Base-by-base conservation (phyloP, 2,797 vertebrate genomes). In the Urosaurus nigricauda region DNA sequence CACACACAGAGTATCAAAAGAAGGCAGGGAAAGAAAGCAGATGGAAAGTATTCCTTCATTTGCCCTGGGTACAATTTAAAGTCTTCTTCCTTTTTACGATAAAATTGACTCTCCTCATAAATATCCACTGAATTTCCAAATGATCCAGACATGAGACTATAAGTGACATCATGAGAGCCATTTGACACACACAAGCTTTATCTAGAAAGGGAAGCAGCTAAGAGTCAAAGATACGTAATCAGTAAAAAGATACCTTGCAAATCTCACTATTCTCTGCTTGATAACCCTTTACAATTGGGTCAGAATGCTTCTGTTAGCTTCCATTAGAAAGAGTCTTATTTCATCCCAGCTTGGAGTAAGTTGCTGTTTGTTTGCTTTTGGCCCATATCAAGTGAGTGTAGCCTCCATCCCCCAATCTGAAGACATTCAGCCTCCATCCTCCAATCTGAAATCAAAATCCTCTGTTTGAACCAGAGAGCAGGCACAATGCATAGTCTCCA, bases 51-150 rank as follows among this genome's bases (percentile, higher is more conserved):
- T 74, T 91, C 77, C 37, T 53, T 58, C 53, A 43, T 24, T 29
- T n/a, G 21, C 17, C 84, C 70, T 83, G 74, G 77, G 43, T 13
- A 56, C 5, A 68, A 43, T 60, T 87, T 40, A 79, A 85, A 78
- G 51, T 88, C 79, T 79, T 79, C 29, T 56, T 13, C 90, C 79
- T 82, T 56, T 26, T 68, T 16, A 32, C 12, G 84, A 88, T 79
- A 89, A 75, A 58, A 88, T 26, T 84, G 85, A 58, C 63, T 85
- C n/a, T 84, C 84, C 81, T 93, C 85, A 83, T 91, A 88, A 21
- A 68, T 2, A 71, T 1, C 77, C 14, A 73, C 26, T 43, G 63
- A 17, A 40, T 71, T 82, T 86, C 87, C 91, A 73, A 79, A 37
- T 7, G 2, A 85, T 60, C 37, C 32, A 71, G 90, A 78, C 43